phyloP scores from a whole-genome alignment of 1,140 invertebrate genomes.

The Lepidostoma basale region DNA sequence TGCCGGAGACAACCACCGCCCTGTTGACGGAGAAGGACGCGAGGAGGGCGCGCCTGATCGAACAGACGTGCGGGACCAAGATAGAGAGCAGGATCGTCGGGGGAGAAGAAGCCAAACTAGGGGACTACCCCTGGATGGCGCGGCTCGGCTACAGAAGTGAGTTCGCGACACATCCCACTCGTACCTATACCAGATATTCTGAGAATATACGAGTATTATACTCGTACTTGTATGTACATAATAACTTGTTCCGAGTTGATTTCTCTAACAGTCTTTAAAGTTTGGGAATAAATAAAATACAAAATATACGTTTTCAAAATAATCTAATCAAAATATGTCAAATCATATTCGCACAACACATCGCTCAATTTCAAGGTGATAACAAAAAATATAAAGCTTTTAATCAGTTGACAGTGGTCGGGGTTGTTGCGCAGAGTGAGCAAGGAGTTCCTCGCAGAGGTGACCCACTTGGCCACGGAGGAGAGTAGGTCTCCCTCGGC shows the following conservation, averaged over 20 bases:
- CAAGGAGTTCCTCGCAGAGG: neutral
- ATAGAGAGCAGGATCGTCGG: slow-evolving; percentile 54
- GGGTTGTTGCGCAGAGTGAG: neutral
- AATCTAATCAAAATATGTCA: slow-evolving; percentile 18
- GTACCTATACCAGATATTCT: neutral
- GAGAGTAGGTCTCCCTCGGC: neutral
- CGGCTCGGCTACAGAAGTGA: slow-evolving; percentile 61
- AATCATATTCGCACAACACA: slow-evolving; percentile 3
- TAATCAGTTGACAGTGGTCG: neutral
- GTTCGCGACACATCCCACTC: neutral
- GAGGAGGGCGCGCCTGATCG: slow-evolving; percentile 18
- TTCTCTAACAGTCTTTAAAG: too few relatives aligned
- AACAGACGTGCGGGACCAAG: slow-evolving; percentile 55
- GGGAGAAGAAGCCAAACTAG: slow-evolving; percentile 51
- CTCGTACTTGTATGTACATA: neutral
- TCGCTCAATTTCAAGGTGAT: slow-evolving; percentile 1
- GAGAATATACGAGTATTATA: neutral
- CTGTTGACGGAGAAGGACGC: slow-evolving; percentile 10
- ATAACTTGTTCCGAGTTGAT: neutral
- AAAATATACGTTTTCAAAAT: neutral
- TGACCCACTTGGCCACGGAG: neutral
- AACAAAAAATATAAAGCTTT: neutral
- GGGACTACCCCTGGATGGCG: slow-evolving; percentile 59
- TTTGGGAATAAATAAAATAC: neutral
- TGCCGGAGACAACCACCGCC: slow-evolving; percentile 14